A percentile compares a stretch with the other conserved stretches of the same genome.
Evolutionary conservation across 2,888 invertebrate species (phyloP).

Genomic region (Drosophila paranaensis): DNA sequence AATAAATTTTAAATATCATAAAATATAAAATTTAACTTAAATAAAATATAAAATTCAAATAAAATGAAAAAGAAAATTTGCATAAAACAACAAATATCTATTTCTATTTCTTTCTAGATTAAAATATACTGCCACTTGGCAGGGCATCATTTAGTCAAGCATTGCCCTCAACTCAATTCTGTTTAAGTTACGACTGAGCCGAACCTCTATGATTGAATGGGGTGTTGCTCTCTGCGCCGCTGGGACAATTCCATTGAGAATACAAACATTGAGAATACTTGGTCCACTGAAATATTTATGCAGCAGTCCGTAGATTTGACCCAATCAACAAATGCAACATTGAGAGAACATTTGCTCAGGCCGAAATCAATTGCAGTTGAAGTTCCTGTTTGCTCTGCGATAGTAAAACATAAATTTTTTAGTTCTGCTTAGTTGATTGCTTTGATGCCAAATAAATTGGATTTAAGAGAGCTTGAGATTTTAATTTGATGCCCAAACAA

Average conservation of each 20-base stretch:
- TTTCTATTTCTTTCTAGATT: no score
- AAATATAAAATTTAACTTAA: no score
- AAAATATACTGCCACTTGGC: not conserved
- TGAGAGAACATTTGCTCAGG: constrained; percentile 4
- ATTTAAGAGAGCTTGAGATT: constrained; percentile 3
- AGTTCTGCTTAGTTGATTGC: not conserved
- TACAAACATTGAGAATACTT: constrained; percentile 28
- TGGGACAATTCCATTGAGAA: constrained; percentile 39
- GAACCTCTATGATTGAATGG: constrained; percentile 35
- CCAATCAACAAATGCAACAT: constrained; percentile 33
- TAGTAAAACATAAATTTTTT: not conserved
- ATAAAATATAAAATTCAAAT: not conserved
- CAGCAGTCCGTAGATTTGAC: constrained; percentile 16
- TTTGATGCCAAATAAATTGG: constrained; percentile 1
- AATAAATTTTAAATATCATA: no score
- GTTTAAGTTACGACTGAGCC: constrained; percentile 31
- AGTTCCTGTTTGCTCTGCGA: constrained; percentile 19
- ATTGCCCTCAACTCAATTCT: not conserved
- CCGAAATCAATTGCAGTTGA: constrained; percentile 26
- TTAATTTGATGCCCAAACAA: not conserved
- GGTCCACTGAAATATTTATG: constrained; percentile 45
- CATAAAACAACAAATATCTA: no score
- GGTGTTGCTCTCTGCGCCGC: constrained; percentile 18
- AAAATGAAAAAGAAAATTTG: no score
- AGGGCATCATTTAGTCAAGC: constrained; percentile 5